Percentiles rank a stretch among this genome's conserved stretches.
phyloP scores from a whole-genome alignment of 2,797 vertebrate species.

The Sternarchorhynchus goeldii region DNA sequence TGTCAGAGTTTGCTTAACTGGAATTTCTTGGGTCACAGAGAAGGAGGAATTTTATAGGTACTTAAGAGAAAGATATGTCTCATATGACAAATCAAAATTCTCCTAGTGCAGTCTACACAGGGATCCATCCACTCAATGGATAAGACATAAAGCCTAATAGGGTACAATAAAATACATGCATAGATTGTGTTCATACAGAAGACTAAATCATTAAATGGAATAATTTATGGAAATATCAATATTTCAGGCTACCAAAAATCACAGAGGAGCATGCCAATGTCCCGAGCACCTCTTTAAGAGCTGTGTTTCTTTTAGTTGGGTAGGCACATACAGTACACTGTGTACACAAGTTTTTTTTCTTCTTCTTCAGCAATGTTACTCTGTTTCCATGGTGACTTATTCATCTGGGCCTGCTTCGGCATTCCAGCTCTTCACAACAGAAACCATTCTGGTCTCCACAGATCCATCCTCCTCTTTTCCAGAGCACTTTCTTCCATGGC shows the following conservation, averaged over 20 bases:
- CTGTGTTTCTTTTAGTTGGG: conserved; percentile 43
- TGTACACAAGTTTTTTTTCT: conserved; percentile 48
- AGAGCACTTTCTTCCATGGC: conserved; percentile 49
- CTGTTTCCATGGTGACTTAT: conserved; percentile 56
- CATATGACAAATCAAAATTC: background rate
- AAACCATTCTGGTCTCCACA: conserved; percentile 57
- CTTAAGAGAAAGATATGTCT: background rate
- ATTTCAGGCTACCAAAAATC: conserved; percentile 27
- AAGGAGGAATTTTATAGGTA: conserved; percentile 2
- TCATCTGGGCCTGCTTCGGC: conserved; percentile 50
- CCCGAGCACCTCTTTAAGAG: conserved; percentile 30
- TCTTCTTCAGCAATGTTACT: conserved; percentile 42
- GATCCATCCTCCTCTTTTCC: conserved; percentile 50
- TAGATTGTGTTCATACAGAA: too few relatives aligned
- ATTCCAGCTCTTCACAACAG: conserved; percentile 58
- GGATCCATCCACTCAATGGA: conserved; percentile 14
- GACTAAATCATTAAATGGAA: conserved; percentile 37
- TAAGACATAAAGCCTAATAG: conserved; percentile 36
- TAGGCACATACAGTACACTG: conserved; percentile 41
- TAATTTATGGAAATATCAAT: conserved; percentile 40
- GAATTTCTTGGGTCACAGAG: conserved; percentile 19
- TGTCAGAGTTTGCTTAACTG: conserved; percentile 26
- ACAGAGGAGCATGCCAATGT: conserved; percentile 15
- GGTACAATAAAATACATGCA: conserved; percentile 32
- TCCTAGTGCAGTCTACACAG: conserved; percentile 4